Conservation (phyloP, 2,797 vertebrate species). For the Manis pentadactyla region DNA sequence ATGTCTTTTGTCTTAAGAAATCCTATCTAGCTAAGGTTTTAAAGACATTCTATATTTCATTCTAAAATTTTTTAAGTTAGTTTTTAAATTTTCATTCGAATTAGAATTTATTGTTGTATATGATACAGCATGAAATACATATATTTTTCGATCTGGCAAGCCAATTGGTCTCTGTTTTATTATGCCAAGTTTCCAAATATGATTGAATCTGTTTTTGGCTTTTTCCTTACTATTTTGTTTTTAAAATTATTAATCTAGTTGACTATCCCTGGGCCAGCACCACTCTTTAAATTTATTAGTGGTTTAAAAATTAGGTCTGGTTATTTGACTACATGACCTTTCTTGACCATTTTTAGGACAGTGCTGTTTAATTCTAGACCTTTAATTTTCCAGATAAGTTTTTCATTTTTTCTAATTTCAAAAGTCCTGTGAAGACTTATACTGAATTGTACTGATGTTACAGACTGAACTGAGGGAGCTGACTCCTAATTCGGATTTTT, state of each 20-base stretch:
- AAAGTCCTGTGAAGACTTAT: not conserved
- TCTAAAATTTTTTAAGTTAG: not conserved
- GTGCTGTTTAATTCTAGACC: not conserved
- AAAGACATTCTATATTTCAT: not conserved
- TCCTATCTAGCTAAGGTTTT: not conserved
- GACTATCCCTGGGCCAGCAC: not conserved
- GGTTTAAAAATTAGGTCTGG: not conserved
- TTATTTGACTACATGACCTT: not conserved
- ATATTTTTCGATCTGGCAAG: not conserved
- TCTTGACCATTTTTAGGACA: not conserved
- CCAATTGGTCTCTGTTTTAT: not conserved
- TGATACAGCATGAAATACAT: not conserved
- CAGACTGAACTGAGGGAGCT: not conserved
- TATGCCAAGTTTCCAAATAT: not conserved
- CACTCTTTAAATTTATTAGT: not conserved
- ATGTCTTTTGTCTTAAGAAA: constrained; percentile 15
- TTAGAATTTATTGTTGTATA: not conserved
- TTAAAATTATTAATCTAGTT: not conserved
- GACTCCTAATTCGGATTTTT: not conserved
- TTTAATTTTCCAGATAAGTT: not conserved
- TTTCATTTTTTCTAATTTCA: not conserved
- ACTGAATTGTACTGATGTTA: not conserved
- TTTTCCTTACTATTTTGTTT: not conserved
- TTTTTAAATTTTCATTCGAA: not conserved
- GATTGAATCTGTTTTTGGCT: not conserved